Conservation (phyloP, 2,113 vertebrate genomes). For the Merops nubicus region DNA sequence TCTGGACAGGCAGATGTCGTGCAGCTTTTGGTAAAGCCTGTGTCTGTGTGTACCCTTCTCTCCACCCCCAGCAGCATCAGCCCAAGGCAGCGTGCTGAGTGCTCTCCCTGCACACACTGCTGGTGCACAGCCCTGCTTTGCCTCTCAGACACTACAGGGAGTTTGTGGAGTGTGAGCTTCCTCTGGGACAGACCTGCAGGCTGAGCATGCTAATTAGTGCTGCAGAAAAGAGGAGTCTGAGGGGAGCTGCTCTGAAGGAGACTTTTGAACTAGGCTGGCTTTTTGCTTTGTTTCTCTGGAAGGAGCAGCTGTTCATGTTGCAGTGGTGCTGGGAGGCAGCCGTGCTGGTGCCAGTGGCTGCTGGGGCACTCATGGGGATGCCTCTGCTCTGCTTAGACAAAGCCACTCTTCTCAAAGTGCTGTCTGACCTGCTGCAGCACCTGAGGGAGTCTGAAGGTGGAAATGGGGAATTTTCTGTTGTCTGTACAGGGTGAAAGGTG, state of each 20-base stretch:
- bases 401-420: background rate
- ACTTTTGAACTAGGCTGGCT: background rate
- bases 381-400: background rate
- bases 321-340: background rate
- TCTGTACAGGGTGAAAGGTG: background rate
- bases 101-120: background rate
- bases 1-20: background rate
- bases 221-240: constrained; percentile 2
- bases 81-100: background rate
- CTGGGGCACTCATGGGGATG: background rate
- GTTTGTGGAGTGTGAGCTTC: background rate
- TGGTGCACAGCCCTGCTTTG: background rate
- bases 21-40: background rate
- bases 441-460: background rate
- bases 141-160: background rate
- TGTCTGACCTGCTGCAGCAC: background rate
- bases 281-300: background rate
- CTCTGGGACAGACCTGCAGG: constrained; percentile 32
- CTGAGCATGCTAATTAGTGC: background rate
- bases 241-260: constrained; percentile 19
- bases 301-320: background rate
- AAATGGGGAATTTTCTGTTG: background rate
- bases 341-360: background rate
- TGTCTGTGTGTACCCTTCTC: background rate
- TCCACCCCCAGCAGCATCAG: background rate